Base-by-base conservation (phyloP, 2,888 invertebrate species). In the Pteria penguin region DNA sequence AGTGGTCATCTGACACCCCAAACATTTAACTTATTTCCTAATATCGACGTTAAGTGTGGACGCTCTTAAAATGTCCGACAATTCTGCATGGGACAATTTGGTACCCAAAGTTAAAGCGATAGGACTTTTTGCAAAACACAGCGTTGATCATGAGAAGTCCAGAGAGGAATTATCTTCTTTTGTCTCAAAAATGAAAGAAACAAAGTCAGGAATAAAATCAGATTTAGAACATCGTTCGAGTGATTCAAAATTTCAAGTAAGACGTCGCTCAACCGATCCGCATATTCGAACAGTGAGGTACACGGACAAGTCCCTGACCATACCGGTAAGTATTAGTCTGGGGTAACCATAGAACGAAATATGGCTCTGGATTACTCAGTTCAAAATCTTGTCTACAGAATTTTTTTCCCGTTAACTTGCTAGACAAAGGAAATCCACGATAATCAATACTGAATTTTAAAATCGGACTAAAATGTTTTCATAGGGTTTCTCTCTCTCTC, bases 111-210 rank as follows among this genome's bases (percentile, higher is more conserved):
- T 58, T 2, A 67, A 33, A 26, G 8, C 58, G 18, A 61, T 73
- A 22, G 67, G 73, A 1, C n/a, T 45, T 3, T 60, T 73, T 52
- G 45, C 60, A 14, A 73, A 68, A 68, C 73, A 73, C 26, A 54
- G 67, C 26, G 66, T 58, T 54, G 67, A 73, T 61, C 73, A 73
- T 33, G 60, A 72, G 1, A 71, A 67, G 33, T 63, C 66, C 26
- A 27, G 62, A 24, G 57, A 63, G 14, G 80, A 80, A 58, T 26
- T 80, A 22, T 18, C 60, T 0, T 62, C 72, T 0, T 78, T 75
- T 62, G 32, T 75, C 5, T 26, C 63, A 31, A 62, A 78, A 29
- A 76, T 76, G 66, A 65, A 72, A 55, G 54, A 68, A 31, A 67
- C 75, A 57, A 36, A 61, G 4, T 61, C 63, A 24, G 62, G 68